Base-by-base conservation (phyloP, 2,113 vertebrate species). In the Saimiri boliviensis region DNA sequence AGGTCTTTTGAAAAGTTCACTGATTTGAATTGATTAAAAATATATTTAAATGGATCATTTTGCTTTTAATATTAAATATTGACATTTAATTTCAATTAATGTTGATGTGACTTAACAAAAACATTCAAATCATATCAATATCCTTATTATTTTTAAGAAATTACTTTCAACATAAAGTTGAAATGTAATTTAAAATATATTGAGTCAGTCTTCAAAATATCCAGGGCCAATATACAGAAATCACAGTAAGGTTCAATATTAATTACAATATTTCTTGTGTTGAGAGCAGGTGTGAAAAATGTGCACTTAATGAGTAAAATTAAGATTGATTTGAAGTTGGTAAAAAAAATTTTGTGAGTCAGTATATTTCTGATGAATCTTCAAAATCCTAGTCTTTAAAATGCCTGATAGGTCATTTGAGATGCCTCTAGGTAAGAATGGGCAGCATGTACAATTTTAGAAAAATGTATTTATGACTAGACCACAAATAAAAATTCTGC, bases 11-110 rank as follows among this genome's bases (percentile, higher is more conserved):
- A 37, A 93, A 96, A 83, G 10, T 88, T 81, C 23, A 80, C 42
- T 96, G 45, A 80, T 92, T 79, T 92, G 12, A 85, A 47, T 3
- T 35, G 20, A 94, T 56, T 60, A 30, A 80, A 85, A 73, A 63
- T 66, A 80, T 49, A 40, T 68, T 77, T 89, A 89, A 95, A 56
- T 68, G 12, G 32, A 32, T 66, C 66, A 86, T 89, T 93, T 96
- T 58, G 25, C 17, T 19, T 60, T 74, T 86, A 52, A 79, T 42
- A 74, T 89, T 73, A 47, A 66, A 52, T 17, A 52, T 52, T 52
- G 16, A 52, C 16, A 52, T 52, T 52, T 52, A 52, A 52, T 17
- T 52, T 52, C 16, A 52, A 52, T 52, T 52, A 52, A 52, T 52
- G 16, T 52, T 52, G 52, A 16, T 52, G 14, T 52, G 52, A 52